Evolutionary conservation across 2,113 vertebrate genomes (phyloP), one percentile per base, ranked within the genome.

Genomic region (Taxidea taxus): DNA sequence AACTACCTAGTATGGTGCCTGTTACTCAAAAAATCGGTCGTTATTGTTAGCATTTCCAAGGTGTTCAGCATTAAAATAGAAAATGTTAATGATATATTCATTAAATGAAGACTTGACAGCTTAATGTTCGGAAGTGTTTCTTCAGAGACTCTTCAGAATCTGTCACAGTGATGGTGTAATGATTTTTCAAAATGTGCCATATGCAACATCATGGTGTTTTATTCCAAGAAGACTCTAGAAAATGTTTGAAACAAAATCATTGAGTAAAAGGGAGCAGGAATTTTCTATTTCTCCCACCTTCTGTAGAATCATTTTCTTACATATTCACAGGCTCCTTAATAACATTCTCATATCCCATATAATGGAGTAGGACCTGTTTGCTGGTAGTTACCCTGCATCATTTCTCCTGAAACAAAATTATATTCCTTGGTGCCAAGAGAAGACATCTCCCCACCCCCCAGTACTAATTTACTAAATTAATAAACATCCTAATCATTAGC

Each of bases 241-340:
- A 27, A 23, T 39, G 64, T 95, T 97, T 62, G 47, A 89, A 84
- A 83, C 16, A 92, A 77, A 94, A 34, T 75, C 42, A 84, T 90
- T 39, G 83, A 84, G 54, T 70, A 56, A 95, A 95, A 85, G 12
- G 21, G 74, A 16, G 3, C 23, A 29, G 74, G 66, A 34, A 2
- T 80, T 56, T 54, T 86, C 29, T 93, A 13, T 80, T 68, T 64
- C 9, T 80, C 29, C 16, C 27, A 42, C 29, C 21, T 72, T 74
- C 47, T 68, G 4, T 37, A 37, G 51, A 54, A 37, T 60, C 11
- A 34, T 85, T 82, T 95, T 77, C 13, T 82, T 77, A 58, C 49
- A 66, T 47, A 89, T 42, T 77, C 80, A 27, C 23, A 78, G 80
- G 2, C 4, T 88, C 15, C 74, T 39, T 62, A 39, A 6, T 66